Percentiles rank a stretch among this genome's conserved stretches.
Evolutionary conservation across 2,113 vertebrate species (phyloP).

Genomic region (Caloenas nicobarica): DNA sequence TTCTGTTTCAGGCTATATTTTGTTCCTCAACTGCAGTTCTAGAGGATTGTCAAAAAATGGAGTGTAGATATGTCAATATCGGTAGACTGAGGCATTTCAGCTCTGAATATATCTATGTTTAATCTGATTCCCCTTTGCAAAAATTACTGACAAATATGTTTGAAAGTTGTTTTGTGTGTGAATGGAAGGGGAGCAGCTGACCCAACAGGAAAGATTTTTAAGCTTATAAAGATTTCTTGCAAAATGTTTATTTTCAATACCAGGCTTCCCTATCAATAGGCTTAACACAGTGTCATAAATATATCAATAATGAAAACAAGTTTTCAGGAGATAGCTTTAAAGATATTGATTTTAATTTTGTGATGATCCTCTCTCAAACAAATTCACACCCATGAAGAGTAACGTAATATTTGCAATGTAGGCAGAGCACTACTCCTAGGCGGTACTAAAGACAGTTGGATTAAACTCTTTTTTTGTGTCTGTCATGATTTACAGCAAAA

Average conservation of each 20-base stretch:
- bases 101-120: not conserved
- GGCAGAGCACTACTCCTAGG: not conserved
- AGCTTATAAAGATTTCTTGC: not conserved
- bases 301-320: not conserved
- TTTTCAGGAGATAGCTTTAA: not conserved
- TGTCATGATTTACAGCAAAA: not conserved
- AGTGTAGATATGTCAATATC: not conserved
- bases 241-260: not conserved
- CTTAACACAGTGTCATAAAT: not conserved
- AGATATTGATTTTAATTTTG: not conserved
- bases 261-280: not conserved
- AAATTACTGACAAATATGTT: not conserved
- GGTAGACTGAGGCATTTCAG: not conserved
- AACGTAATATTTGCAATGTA: not conserved
- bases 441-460: not conserved
- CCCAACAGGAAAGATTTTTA: not conserved
- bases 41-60: too few species aligned
- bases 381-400: not conserved
- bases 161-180: not conserved
- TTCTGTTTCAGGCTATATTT: not conserved
- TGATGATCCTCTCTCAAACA: not conserved
- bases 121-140: not conserved
- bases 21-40: not conserved
- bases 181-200: not conserved
- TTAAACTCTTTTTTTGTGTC: not conserved